A percentile compares a stretch with the other conserved stretches of the same genome.
phyloP scores from a whole-genome alignment of 2,888 invertebrate species.

The Athalia cordata region DNA sequence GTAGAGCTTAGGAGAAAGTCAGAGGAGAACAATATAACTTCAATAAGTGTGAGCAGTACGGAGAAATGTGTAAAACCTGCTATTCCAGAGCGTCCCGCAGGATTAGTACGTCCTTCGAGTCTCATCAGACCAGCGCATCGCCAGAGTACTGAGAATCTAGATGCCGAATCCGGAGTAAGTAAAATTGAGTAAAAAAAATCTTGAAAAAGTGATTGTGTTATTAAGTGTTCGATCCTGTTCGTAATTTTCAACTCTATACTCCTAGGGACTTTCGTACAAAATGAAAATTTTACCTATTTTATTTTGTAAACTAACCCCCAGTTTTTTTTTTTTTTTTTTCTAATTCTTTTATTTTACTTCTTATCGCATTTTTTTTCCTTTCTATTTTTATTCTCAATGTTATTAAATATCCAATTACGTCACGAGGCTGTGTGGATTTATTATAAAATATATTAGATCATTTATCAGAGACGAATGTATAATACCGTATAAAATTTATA shows the following conservation, averaged over 20 bases:
- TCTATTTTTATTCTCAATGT: conserved; percentile 11
- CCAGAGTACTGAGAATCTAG: conserved; percentile 68
- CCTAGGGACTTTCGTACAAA: background rate
- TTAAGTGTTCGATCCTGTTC: conserved; percentile 65
- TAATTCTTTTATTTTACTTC: background rate
- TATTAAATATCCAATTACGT: conserved; percentile 14
- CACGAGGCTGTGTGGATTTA: conserved; percentile 33
- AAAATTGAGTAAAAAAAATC: conserved; percentile 47
- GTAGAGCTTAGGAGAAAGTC: conserved; percentile 76
- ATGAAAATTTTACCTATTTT: conserved; percentile 17
- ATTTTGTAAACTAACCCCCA: background rate
- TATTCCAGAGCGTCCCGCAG: conserved; percentile 87
- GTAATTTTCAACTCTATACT: conserved; percentile 50
- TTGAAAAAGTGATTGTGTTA: conserved; percentile 71
- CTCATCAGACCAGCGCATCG: conserved; percentile 65
- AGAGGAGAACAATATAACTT: conserved; percentile 59
- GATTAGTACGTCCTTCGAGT: conserved; percentile 77
- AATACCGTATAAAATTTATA: background rate
- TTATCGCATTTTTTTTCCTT: background rate
- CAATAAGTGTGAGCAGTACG: conserved; percentile 53
- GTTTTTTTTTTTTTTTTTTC: conserved; percentile 1
- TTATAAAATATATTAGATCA: conserved; percentile 2
- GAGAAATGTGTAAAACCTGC: conserved; percentile 80
- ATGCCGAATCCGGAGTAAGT: conserved; percentile 69
- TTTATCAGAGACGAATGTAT: background rate